Percentiles rank a stretch among this genome's conserved stretches.
These are phyloP conservation scores for Pyrocephalus nanus DNA, from an alignment of 2,797 vertebrate species.

Conservation along the genomic window DNA sequence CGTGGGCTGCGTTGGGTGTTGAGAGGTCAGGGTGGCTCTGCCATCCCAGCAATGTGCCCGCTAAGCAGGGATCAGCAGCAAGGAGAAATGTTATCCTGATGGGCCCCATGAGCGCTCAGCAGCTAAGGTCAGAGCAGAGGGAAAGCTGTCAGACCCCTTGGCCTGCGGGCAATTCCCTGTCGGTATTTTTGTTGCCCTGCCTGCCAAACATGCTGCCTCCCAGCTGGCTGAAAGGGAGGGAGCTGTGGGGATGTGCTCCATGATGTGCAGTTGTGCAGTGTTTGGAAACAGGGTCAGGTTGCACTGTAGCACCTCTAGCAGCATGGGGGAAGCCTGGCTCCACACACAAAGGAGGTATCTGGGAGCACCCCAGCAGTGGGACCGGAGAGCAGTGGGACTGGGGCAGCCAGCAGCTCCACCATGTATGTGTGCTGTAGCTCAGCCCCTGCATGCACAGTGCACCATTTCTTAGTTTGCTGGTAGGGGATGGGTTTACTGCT, in stretches of 20 bases:
- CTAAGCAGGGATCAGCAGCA: conserved; percentile 16
- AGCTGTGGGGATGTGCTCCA: not conserved
- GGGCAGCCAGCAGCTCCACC: not conserved
- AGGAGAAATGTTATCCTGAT: not conserved
- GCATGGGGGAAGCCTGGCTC: not conserved
- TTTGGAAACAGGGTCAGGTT: not conserved
- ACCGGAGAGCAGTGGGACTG: not conserved
- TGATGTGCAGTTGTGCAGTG: not conserved
- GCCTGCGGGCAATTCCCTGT: not conserved
- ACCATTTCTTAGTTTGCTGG: accelerated
- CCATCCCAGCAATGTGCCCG: conserved; percentile 39
- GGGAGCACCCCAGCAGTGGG: not conserved
- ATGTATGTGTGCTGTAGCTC: not conserved
- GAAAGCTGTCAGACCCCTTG: not conserved
- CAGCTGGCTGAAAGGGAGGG: not conserved
- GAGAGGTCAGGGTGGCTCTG: not conserved
- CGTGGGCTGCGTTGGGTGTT: not conserved
- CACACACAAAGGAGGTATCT: accelerated
- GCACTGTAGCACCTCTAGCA: not conserved
- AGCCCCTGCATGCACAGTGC: not conserved
- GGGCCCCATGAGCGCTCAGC: not conserved
- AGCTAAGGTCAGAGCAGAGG: conserved; percentile 38
- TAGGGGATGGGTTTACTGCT: not conserved
- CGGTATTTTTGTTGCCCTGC: not conserved
- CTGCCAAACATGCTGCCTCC: not conserved